Conservation (phyloP, 23 tunicate species). For the Clavelina lepadiformis region DNA sequence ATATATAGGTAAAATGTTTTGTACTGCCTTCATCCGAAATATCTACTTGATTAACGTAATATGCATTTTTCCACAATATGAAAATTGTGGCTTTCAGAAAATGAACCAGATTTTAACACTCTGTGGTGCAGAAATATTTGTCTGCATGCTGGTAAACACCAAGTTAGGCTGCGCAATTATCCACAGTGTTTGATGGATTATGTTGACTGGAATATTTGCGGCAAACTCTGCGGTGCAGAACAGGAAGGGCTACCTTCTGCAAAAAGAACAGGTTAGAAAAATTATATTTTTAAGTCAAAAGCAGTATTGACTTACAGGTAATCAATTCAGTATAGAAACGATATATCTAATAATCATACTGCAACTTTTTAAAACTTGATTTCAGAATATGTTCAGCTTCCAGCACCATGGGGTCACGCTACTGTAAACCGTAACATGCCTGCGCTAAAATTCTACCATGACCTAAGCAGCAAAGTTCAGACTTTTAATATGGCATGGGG, state of each 20-base stretch:
- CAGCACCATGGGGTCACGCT: constrained; percentile 86
- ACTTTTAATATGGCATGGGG: constrained; percentile 90
- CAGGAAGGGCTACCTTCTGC: constrained; percentile 58
- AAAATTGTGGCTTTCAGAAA: constrained; percentile 47
- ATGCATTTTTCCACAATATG: too few species aligned
- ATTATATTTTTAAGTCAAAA: too few species aligned
- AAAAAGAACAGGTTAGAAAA: constrained; percentile 72
- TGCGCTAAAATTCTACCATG: constrained; percentile 88
- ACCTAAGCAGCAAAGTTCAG: constrained; percentile 61
- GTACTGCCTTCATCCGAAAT: too few species aligned
- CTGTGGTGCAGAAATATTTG: constrained; percentile 77
- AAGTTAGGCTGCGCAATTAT: constrained; percentile 69
- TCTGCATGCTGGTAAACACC: constrained; percentile 50
- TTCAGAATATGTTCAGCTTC: constrained; percentile 78
- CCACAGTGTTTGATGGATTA: constrained; percentile 88
- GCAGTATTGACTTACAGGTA: too few species aligned
- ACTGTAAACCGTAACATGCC: constrained; percentile 86
- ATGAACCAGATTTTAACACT: constrained; percentile 76
- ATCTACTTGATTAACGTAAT: too few species aligned
- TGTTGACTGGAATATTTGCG: constrained; percentile 68
- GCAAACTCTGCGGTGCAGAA: constrained; percentile 88
- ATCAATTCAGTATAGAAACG: too few species aligned
- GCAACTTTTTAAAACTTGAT: neutral
- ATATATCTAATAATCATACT: too few species aligned
- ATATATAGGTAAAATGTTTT: too few species aligned